A percentile compares a stretch with the other conserved stretches of the same genome.
Conservation (phyloP, 2,888 invertebrate species). For the Neoitamus cyanurus region DNA sequence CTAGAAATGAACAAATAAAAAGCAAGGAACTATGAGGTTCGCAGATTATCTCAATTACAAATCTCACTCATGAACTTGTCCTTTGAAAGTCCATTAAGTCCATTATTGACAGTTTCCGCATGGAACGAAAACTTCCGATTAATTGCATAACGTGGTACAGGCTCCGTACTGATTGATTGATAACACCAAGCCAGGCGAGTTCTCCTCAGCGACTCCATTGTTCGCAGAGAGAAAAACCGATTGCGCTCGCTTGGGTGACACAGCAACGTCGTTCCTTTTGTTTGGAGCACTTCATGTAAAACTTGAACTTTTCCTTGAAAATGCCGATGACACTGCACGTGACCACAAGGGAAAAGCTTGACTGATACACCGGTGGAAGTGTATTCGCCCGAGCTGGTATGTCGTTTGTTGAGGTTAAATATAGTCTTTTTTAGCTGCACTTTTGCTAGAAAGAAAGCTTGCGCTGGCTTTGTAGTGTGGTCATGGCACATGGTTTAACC, state of each 20-base stretch:
- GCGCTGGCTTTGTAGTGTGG: neutral
- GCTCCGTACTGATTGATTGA: neutral
- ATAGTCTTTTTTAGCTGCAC: neutral
- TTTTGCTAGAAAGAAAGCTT: neutral
- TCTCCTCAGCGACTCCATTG: neutral
- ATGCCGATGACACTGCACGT: constrained; percentile 33
- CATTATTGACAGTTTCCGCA: neutral
- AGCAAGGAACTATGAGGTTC: neutral
- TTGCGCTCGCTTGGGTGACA: neutral
- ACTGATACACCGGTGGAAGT: neutral
- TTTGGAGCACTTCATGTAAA: neutral
- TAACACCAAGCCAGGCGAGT: neutral
- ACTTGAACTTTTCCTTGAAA: constrained; percentile 43
- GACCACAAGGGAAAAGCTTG: constrained; percentile 26
- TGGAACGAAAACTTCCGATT: neutral
- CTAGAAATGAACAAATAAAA: neutral
- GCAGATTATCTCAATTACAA: neutral
- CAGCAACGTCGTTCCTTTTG: neutral
- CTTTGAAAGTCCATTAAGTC: neutral
- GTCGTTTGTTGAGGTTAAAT: neutral
- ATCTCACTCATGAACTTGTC: neutral
- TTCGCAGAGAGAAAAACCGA: neutral
- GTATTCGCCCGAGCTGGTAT: neutral
- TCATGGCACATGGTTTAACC: neutral
- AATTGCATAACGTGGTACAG: neutral